Evolutionary conservation across 2,888 invertebrate species (phyloP).

Genomic region (Apotomis betuletana): DNA sequence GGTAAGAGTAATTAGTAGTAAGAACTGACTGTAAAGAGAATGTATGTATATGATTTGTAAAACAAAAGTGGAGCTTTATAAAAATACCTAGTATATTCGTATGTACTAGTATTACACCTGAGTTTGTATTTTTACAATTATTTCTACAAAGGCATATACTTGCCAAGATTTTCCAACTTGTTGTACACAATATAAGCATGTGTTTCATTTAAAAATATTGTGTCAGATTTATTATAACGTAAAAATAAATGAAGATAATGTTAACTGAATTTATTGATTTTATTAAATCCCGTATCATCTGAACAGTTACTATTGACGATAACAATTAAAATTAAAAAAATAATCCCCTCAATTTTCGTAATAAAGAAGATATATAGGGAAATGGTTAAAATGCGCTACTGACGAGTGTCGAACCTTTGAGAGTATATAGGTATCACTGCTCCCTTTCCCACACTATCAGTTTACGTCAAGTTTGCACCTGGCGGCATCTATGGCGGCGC

Average conservation of each 20-base stretch:
- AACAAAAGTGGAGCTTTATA: constrained; percentile 83
- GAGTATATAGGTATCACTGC: no score
- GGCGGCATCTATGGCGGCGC: no score
- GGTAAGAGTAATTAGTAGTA: constrained; percentile 59
- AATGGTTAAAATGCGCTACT: no score
- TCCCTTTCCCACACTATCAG: no score
- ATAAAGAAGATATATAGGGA: no score
- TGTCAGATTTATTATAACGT: constrained; percentile 78
- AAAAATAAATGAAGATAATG: constrained; percentile 77
- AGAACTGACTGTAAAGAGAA: constrained; percentile 80
- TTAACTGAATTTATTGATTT: constrained; percentile 56
- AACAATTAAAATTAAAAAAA: background rate
- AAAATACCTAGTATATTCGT: constrained; percentile 81
- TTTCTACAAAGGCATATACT: constrained; percentile 69
- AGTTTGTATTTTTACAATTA: constrained; percentile 83
- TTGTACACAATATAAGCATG: constrained; percentile 71
- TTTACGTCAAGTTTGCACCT: no score
- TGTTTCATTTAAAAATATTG: constrained; percentile 69
- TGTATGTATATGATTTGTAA: constrained; percentile 81
- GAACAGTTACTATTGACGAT: background rate
- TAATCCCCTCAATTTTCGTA: background rate
- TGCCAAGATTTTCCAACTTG: constrained; percentile 70
- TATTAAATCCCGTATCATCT: constrained; percentile 23
- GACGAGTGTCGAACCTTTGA: no score
- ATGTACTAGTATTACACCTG: constrained; percentile 66